Conservation (phyloP, 23 tunicate species). For the Trididemnum miniatum region DNA sequence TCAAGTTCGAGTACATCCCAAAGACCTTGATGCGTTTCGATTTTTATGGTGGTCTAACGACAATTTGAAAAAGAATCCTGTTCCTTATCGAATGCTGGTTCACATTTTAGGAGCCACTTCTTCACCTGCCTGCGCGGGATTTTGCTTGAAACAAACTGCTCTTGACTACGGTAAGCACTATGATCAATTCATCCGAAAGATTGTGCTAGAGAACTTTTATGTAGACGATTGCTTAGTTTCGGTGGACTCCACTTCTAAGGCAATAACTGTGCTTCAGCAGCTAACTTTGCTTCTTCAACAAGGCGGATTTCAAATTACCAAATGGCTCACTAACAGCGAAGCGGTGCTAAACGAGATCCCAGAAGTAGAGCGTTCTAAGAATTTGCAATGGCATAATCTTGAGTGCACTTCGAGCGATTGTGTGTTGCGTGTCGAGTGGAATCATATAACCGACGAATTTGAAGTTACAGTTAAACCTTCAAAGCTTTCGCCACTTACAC, state of each 20-base stretch:
- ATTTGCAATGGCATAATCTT: neutral
- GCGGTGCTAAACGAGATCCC: neutral
- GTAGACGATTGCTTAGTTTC: neutral
- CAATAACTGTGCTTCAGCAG: neutral
- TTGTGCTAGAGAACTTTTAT: neutral
- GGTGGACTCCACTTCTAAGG: neutral
- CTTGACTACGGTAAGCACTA: neutral
- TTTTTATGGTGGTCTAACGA: constrained; percentile 27
- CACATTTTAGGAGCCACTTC: constrained; percentile 31
- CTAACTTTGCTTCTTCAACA: neutral
- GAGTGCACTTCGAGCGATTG: neutral
- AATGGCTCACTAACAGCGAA: neutral
- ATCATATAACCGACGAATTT: neutral
- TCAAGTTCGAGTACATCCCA: neutral
- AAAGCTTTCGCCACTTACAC: too few relatives aligned
- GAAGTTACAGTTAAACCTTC: too few relatives aligned
- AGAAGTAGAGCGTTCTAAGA: neutral
- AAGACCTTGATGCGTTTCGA: constrained; percentile 8
- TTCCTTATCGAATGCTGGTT: constrained; percentile 19
- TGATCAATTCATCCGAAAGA: too few relatives aligned
- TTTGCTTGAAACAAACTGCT: neutral
- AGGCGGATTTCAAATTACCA: neutral
- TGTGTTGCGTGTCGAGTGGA: neutral
- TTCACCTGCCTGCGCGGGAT: constrained; percentile 29
- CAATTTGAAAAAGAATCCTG: neutral